Evolutionary conservation across 2,888 invertebrate species (phyloP).

Genomic region (Lasioglossum pauxillum): DNA sequence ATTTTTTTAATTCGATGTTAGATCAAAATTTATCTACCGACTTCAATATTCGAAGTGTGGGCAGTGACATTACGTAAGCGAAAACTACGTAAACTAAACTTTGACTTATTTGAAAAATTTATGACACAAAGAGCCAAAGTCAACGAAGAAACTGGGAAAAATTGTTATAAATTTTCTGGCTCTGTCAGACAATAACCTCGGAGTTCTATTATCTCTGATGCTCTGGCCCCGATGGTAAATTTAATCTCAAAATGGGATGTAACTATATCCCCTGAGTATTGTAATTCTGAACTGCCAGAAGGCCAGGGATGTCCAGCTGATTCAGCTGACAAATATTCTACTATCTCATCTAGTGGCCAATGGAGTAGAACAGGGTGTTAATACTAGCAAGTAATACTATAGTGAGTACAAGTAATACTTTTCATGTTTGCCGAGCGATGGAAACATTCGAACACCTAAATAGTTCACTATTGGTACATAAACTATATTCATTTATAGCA

Average conservation of each 20-base stretch:
- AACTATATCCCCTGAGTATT: background rate
- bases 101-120: background rate
- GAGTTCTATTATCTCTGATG: background rate
- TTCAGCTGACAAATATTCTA: background rate
- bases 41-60: background rate
- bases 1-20: background rate
- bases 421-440: background rate
- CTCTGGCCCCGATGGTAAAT: background rate
- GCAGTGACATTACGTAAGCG: background rate
- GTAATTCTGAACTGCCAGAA: background rate
- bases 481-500: too few species aligned
- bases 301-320: background rate
- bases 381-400: slow-evolving; percentile 11
- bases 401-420: slow-evolving; percentile 4
- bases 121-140: background rate
- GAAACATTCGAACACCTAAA: background rate
- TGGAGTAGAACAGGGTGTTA: background rate
- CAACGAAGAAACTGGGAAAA: background rate
- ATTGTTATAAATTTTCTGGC: background rate
- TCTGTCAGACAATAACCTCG: background rate
- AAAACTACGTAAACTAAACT: background rate
- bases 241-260: background rate
- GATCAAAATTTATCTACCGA: background rate
- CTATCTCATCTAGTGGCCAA: background rate
- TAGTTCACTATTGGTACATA: background rate